Evolutionary conservation across 1,140 invertebrate genomes (phyloP).

Genomic region (Drosophila sucinea): DNA sequence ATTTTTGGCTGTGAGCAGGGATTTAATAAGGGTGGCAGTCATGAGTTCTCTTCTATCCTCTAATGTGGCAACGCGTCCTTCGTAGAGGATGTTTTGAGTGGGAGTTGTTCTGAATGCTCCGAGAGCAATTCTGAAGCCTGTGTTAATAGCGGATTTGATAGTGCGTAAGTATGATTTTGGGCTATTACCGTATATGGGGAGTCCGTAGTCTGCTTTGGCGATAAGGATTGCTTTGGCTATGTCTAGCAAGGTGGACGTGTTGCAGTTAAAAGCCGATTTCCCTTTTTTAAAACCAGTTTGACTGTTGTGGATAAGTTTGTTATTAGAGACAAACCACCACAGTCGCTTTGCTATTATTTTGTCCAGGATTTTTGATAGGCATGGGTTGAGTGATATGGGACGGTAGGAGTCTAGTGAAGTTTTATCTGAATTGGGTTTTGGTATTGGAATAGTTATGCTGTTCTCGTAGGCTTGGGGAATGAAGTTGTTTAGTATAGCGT

Average conservation of each 20-base stretch:
- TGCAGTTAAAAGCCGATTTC: slow-evolving; percentile 23
- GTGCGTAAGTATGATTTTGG: slow-evolving; percentile 15
- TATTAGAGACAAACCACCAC: too few relatives aligned
- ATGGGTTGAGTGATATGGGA: too few relatives aligned
- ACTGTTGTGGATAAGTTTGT: too few relatives aligned
- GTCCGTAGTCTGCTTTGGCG: slow-evolving; percentile 35
- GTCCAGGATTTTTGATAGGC: too few relatives aligned
- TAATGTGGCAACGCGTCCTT: background rate
- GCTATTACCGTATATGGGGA: slow-evolving; percentile 24
- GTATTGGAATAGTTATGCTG: too few relatives aligned
- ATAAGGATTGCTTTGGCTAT: slow-evolving; percentile 25
- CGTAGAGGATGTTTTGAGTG: slow-evolving; percentile 16
- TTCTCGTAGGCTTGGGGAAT: too few relatives aligned
- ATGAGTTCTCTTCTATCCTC: slow-evolving; percentile 15
- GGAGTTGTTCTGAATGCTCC: slow-evolving; percentile 20
- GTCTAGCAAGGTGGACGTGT: slow-evolving; percentile 16
- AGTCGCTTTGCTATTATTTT: too few relatives aligned
- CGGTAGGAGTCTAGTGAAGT: too few relatives aligned
- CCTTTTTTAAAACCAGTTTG: too few relatives aligned
- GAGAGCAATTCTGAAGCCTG: slow-evolving; percentile 20
- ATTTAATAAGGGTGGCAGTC: slow-evolving; percentile 5
- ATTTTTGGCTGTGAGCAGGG: background rate
- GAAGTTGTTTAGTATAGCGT: too few relatives aligned
- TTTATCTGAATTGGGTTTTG: too few relatives aligned
- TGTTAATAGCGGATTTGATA: slow-evolving; percentile 12